Percentiles rank a stretch among this genome's conserved stretches.
Evolutionary conservation across 2,797 vertebrate species (phyloP).

Genomic region (Enteromius afrohamiltoni): DNA sequence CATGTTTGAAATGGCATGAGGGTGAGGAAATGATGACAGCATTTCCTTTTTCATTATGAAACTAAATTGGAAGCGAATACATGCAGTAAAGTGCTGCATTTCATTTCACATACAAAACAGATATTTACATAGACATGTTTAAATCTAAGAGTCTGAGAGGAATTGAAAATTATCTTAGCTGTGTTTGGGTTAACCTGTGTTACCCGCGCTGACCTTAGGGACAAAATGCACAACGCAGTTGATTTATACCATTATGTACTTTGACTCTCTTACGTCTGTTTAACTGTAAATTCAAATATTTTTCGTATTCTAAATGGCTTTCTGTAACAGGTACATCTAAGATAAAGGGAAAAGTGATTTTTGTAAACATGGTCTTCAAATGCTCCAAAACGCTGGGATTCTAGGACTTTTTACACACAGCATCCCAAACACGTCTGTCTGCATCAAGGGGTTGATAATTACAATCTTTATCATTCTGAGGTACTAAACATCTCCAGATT

Average conservation of each 20-base stretch:
- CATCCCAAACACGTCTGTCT: conserved; percentile 45
- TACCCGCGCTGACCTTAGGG: background rate
- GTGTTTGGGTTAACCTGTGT: background rate
- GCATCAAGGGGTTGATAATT: conserved; percentile 58
- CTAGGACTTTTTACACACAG: background rate
- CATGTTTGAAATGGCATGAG: background rate
- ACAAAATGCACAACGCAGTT: background rate
- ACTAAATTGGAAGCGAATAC: background rate
- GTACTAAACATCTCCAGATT: conserved; percentile 49
- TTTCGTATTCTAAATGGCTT: background rate
- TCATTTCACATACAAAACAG: background rate
- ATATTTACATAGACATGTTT: background rate
- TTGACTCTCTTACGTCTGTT: background rate
- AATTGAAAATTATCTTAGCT: background rate
- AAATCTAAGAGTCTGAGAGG: background rate
- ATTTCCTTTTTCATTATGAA: background rate
- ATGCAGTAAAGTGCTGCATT: background rate
- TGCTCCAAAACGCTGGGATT: background rate
- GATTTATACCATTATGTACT: background rate
- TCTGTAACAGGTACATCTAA: background rate
- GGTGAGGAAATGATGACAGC: conserved; percentile 1
- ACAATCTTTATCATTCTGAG: conserved; percentile 63
- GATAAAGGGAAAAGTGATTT: background rate
- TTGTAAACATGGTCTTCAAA: background rate
- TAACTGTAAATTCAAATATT: background rate